A percentile compares a stretch with the other conserved stretches of the same genome.
These are phyloP conservation scores for Podargus strigoides DNA, from an alignment of 2,797 vertebrate genomes.

Conservation along the genomic window DNA sequence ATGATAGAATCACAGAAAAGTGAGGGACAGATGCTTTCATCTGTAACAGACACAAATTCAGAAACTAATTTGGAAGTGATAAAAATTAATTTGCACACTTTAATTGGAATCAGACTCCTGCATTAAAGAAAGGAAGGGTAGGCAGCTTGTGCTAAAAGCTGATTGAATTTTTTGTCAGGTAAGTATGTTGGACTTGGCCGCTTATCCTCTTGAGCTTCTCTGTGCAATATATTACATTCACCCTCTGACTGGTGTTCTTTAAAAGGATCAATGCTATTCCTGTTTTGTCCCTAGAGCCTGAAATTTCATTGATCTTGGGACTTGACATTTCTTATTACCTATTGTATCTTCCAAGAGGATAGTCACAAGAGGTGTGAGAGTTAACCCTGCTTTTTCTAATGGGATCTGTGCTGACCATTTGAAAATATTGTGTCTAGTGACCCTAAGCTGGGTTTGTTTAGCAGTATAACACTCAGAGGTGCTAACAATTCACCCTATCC, in stretches of 20 bases:
- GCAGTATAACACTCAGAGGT: background rate
- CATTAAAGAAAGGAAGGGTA: constrained; percentile 60
- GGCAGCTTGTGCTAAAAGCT: constrained; percentile 70
- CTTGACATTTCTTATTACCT: constrained; percentile 83
- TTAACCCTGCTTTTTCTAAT: constrained; percentile 59
- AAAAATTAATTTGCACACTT: constrained; percentile 85
- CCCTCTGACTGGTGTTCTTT: constrained; percentile 80
- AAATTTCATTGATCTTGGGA: constrained; percentile 85
- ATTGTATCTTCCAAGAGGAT: constrained; percentile 65
- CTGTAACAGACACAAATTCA: constrained; percentile 76
- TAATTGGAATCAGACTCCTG: constrained; percentile 83
- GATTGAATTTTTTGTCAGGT: constrained; percentile 94
- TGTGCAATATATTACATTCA: constrained; percentile 86
- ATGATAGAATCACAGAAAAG: constrained; percentile 64
- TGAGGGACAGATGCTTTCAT: constrained; percentile 71
- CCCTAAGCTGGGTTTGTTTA: background rate
- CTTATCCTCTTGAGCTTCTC: constrained; percentile 80
- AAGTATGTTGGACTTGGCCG: constrained; percentile 82
- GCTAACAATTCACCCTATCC: background rate
- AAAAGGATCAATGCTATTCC: constrained; percentile 86
- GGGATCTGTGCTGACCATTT: background rate
- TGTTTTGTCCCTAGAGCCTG: constrained; percentile 79
- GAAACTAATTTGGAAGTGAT: constrained; percentile 83
- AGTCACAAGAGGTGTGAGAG: constrained; percentile 66
- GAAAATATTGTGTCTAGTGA: background rate